Evolutionary conservation across 1,140 invertebrate genomes (phyloP), one percentile per base, ranked within the genome.

Genomic region (Megathymus violae): DNA sequence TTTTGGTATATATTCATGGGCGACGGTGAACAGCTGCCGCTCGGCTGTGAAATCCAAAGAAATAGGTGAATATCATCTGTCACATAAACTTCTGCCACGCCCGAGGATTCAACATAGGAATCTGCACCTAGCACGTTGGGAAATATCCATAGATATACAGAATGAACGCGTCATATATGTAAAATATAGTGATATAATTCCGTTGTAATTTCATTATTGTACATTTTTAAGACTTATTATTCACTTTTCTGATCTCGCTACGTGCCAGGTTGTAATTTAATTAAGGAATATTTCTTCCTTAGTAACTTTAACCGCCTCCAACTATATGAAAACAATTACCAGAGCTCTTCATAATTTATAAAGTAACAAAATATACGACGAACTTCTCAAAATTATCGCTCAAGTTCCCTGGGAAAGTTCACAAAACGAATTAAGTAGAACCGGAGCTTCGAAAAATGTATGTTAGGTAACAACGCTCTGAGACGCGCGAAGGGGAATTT

Each of bases 371-470:
- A 44, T 46, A 36, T 36, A 36, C 34, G 34, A n/a, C n/a, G n/a
- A 60, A 60, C 43, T 60, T 60, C 36, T 38, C 41, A 60, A 60
- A 60, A 60, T 60, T 60, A 60, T 60, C 56, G 56, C 43, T 36
- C 17, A 60, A 60, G 56, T 60, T 60, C 31, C n/a, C 10, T 40
- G 43, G 4, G 22, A 60, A 60, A 59, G 56, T 60, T 60, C 56
- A 36, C 34, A 60, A 60, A 60, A 60, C 43, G 56, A 60, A 60
- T 60, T 60, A 60, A 47, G 56, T 47, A 60, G 47, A 43, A 60
- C 27, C 36, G 56, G 34, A 36, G 14, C 56, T 60, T 47, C 43
- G 22, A 34, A 60, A 36, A 60, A 60, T 60, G 11, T 36, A 11
- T 1, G 34, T 36, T 36, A 1, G 2, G 34, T 36, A 36, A 36